Base-by-base conservation (phyloP, 2,888 invertebrate species). In the Galeruca laticollis region DNA sequence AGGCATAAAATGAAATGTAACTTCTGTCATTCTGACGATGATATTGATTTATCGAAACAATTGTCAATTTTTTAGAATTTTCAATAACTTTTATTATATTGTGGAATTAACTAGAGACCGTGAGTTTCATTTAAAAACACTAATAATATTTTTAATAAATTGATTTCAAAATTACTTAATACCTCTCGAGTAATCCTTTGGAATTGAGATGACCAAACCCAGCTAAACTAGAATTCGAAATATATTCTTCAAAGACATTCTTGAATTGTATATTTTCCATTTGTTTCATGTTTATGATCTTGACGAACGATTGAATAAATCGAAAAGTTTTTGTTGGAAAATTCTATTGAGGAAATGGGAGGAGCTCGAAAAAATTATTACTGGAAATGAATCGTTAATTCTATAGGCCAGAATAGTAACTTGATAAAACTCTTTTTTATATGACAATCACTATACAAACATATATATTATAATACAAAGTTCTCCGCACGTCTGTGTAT, bases 191-290 rank as follows among this genome's bases (percentile, higher is more conserved):
- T 9, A 18, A 9, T 35, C 37, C 15, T 21, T 35, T 21, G 3
- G 62, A 52, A 35, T 52, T 52, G 0, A 63, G 47, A 63, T 63
- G 54, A 40, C 21, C 11, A 37, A 63, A 63, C 4, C 62, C 62
- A 20, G 62, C 52, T 20, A 63, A 26, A 40, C 62, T 63, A 8
- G 62, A 63, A 63, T 63, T 37, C 9, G 4, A 21, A 40, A 63
- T 26, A 49, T 51, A 63, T 40, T 63, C 62, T 20, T 62, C 52
- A 11, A 51, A 62, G 20, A 26, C 52, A 35, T 63, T 26, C 13
- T 54, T 52, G 26, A 35, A 63, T 21, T 52, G 11, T 0, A 26
- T 9, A 31, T 26, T 56, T 8, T 56, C 56, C 0, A 6, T 26
- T 10, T 52, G 56, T 31, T n/a, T 26, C 56, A 56, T 56, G 56